Evolutionary conservation across 2,888 invertebrate species (phyloP).

Genomic region (Autographa gamma): DNA sequence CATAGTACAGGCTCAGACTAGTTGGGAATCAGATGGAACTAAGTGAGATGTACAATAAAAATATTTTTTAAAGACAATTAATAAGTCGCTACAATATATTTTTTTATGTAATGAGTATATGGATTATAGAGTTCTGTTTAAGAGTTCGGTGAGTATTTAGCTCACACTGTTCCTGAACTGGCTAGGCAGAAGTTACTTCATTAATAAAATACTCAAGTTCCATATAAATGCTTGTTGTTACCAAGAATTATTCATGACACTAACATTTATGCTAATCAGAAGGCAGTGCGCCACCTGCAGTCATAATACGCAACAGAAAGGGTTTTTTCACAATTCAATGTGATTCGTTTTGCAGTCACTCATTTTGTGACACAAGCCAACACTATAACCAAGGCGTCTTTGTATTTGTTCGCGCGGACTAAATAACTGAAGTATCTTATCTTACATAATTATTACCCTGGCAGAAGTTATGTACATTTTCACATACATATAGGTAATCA

Average conservation of each 20-base stretch:
- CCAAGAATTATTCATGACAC: slow-evolving; percentile 1
- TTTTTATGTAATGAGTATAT: too few species aligned
- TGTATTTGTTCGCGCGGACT: slow-evolving; percentile 22
- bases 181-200: neutral
- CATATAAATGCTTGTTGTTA: neutral
- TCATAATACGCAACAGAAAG: neutral
- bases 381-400: neutral
- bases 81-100: too few species aligned
- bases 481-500: slow-evolving; percentile 32
- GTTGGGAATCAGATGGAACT: too few species aligned
- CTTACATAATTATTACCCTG: slow-evolving; percentile 32
- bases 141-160: too few species aligned
- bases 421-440: slow-evolving; percentile 36
- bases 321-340: slow-evolving; percentile 2
- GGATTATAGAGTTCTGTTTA: too few species aligned
- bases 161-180: neutral
- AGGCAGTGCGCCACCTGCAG: neutral
- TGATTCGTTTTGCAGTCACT: neutral
- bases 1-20: too few species aligned
- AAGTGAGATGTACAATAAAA: too few species aligned
- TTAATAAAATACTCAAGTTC: neutral
- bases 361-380: neutral
- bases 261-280: slow-evolving; percentile 1
- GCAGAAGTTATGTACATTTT: slow-evolving; percentile 39
- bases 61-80: too few species aligned